Conservation (phyloP, 2,888 invertebrate species). For the Tetropium fuscum region DNA sequence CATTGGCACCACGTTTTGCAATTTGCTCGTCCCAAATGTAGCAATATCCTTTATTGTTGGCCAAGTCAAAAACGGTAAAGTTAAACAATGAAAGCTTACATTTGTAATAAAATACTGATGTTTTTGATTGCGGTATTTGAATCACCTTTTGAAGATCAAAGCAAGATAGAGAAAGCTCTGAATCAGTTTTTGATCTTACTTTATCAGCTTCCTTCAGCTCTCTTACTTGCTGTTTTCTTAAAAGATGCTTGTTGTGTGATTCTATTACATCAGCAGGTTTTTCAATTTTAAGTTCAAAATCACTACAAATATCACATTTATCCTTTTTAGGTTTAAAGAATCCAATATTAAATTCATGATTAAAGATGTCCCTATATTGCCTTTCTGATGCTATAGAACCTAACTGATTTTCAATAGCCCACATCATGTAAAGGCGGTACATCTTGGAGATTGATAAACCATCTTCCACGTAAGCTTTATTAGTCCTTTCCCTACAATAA, state of each 20-base stretch:
- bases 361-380: constrained; percentile 13
- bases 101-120: constrained; percentile 27
- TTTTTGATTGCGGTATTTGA: constrained; percentile 9
- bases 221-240: constrained; percentile 7
- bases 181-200: neutral
- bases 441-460: neutral
- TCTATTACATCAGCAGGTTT: neutral
- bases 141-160: constrained; percentile 28
- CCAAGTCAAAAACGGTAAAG: constrained; percentile 29
- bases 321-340: constrained; percentile 6
- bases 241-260: neutral
- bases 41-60: constrained; percentile 23
- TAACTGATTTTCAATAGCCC: neutral
- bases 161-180: constrained; percentile 8
- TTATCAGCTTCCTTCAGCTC: constrained; percentile 21
- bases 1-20: constrained; percentile 28
- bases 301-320: constrained; percentile 2
- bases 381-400: constrained; percentile 7
- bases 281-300: constrained; percentile 1
- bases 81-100: constrained; percentile 9
- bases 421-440: neutral
- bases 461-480: neutral
- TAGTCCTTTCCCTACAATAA: neutral
- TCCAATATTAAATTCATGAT: constrained; percentile 13
- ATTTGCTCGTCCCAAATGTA: constrained; percentile 26